Evolutionary conservation across 2,797 vertebrate species (phyloP).

Genomic region (Sandelia bainsii): DNA sequence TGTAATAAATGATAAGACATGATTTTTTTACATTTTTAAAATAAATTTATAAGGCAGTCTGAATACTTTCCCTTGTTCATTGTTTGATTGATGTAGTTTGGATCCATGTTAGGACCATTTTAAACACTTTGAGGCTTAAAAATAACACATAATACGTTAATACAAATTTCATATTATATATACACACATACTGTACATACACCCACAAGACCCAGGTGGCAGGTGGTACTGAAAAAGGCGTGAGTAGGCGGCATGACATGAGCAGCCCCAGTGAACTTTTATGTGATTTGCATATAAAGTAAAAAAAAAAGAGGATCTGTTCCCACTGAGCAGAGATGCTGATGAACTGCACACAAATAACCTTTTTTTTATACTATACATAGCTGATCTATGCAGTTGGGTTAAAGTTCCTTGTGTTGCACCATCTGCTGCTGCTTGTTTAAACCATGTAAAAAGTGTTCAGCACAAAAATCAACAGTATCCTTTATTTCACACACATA

Average conservation of each 20-base stretch:
- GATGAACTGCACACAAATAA: constrained; percentile 6
- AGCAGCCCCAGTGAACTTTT: constrained; percentile 35
- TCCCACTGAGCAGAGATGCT: constrained; percentile 5
- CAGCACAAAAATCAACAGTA: no score
- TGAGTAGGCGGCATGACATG: constrained; percentile 42
- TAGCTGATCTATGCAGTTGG: constrained; percentile 28
- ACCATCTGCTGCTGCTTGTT: constrained; percentile 7
- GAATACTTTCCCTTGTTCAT: no score
- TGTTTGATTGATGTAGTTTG: no score
- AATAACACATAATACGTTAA: no score
- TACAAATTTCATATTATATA: no score
- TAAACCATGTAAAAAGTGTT: not conserved
- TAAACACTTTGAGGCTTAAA: constrained; percentile 4
- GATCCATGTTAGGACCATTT: no score
- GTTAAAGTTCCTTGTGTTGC: not conserved
- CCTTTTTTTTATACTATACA: constrained; percentile 7
- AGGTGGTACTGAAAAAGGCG: constrained; percentile 15
- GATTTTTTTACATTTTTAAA: no score
- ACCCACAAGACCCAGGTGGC: constrained; percentile 8
- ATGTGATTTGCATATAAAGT: constrained; percentile 56
- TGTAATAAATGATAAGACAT: no score
- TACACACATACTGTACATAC: not conserved
- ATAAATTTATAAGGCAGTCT: no score
- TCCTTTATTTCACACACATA: no score
- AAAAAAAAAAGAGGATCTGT: constrained; percentile 16